Evolutionary conservation across 2,888 invertebrate species (phyloP), one percentile per base, ranked within the genome.

Genomic region (Noctua pronuba): DNA sequence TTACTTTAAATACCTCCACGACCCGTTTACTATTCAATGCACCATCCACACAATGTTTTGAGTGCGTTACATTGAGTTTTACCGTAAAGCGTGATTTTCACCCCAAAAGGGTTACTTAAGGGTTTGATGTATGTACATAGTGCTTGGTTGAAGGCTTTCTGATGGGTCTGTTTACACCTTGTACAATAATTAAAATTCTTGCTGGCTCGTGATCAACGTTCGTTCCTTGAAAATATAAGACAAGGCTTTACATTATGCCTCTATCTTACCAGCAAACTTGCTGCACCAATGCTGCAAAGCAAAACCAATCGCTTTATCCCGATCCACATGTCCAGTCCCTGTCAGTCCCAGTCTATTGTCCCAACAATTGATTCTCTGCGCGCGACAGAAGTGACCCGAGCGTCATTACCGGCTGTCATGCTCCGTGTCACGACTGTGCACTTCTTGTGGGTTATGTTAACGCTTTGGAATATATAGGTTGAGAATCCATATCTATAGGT

Each of bases 331-430:
- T 18, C 13, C 35, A 60, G 6, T 65, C 38, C 6, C 21, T 58
- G 71, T 75, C 75, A 67, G 41, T 62, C 10, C 74, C 71, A 76
- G 68, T 58, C 81, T 46, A 73, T 76, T 80, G 76, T 83, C 70
- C 71, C 66, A 62, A 46, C 77, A 80, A 85, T 82, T 89, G 79
- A 78, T 80, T 83, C 80, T 82, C 88, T 60, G 72, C 87, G 77
- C 65, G 35, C n/a, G 83, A 72, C 77, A 77, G 72, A 74, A 69
- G 69, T 73, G 86, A 88, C 86, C 88, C 79, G 65, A 64, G 49
- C 73, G 62, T 77, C 80, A 86, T 88, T 89, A 88, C 86, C 88
- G 88, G 82, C 66, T 49, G 77, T 71, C 86, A 65, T 7, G 58
- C 60, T 60, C 11, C 41, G 16, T 77, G 75, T 73, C 73, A 71